Conservation (phyloP, 2,113 vertebrate species). For the Trichechus manatus region DNA sequence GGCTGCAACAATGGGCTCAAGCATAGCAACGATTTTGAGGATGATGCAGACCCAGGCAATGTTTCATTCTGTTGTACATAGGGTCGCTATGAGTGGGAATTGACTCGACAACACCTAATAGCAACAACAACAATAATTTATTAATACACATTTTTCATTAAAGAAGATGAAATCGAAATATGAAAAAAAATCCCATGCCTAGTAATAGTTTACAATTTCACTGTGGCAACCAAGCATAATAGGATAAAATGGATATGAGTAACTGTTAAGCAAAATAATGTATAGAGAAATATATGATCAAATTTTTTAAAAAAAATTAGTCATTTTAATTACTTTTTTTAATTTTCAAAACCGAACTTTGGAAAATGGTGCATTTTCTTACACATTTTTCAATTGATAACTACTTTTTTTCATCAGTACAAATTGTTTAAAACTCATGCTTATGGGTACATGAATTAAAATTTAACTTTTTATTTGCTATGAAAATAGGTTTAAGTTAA, state of each 20-base stretch:
- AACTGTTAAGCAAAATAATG: not conserved
- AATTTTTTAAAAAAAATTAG: not conserved
- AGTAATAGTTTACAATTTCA: conserved; percentile 13
- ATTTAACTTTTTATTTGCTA: not conserved
- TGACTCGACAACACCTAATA: no score
- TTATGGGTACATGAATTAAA: not conserved
- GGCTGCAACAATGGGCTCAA: no score
- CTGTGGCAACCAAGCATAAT: not conserved
- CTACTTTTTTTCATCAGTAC: not conserved
- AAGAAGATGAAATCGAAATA: conserved; percentile 13
- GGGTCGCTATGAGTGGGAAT: no score
- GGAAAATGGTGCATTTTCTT: not conserved
- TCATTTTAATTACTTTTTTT: not conserved
- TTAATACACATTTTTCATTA: not conserved
- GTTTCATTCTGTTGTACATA: no score
- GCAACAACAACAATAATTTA: not conserved
- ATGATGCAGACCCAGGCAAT: no score
- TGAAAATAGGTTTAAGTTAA: not conserved
- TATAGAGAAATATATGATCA: not conserved
- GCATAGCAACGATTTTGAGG: no score
- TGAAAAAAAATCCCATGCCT: conserved; percentile 7
- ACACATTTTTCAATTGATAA: not conserved
- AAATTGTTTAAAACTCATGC: not conserved
- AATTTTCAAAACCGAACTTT: not conserved
- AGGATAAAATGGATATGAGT: not conserved